Evolutionary conservation across 2,113 vertebrate species (phyloP), one percentile per base, ranked within the genome.

Genomic region (Solea solea): DNA sequence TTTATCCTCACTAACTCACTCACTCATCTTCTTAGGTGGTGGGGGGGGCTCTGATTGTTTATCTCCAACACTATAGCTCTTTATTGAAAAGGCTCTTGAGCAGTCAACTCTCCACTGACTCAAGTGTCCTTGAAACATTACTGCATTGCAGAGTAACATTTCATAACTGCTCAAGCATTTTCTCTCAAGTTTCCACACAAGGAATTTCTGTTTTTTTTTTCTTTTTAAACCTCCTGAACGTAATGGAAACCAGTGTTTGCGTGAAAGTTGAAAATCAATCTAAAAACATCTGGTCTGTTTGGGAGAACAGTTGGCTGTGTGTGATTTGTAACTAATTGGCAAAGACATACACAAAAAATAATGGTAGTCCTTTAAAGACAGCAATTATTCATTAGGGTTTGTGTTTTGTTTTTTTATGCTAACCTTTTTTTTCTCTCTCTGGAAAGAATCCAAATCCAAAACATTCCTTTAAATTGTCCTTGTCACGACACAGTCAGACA

Each of bases 231-330:
- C 3, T n/a, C 15, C 25, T 40, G 13, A 44, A 42, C 51, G n/a
- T 15, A 73, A 74, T 51, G 21, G 9, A 70, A 68, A 67, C 27
- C 61, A 64, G 41, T 40, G 54, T 77, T 59, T 63, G 60, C 52
- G 73, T 21, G n/a, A 67, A 72, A 68, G 64, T 53, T 63, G 5
- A 2, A 62, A 70, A 75, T 66, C 69, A 61, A 66, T 84, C 56
- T 41, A 39, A 65, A 69, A 69, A 75, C 67, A 83, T 80, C 69
- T 82, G 82, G 21, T 83, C 15, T 42, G 25, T 34, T 78, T 58
- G 58, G 48, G 39, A 61, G 50, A 69, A 50, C 10, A 59, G 66
- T 14, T 72, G 51, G 12, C 46, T 54, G 25, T 10, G 6, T 10
- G 53, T 68, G 12, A 63, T 72, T 64, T 53, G n/a, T 49, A 72